phyloP scores from a whole-genome alignment of 2,888 invertebrate species.

The Helicoverpa assulta region DNA sequence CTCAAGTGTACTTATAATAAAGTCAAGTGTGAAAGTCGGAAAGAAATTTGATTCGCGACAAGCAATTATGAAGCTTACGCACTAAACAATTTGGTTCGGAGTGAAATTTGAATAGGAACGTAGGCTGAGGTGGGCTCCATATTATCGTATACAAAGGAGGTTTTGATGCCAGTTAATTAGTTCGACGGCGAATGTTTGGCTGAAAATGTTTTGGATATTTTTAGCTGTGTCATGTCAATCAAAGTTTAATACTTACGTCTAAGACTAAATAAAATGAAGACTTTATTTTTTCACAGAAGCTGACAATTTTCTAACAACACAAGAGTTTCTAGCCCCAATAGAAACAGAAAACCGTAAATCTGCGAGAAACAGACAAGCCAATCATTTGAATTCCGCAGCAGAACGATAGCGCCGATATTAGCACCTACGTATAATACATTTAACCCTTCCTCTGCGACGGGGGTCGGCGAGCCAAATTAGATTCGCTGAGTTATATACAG shows the following conservation, averaged over 20 bases:
- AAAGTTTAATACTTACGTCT: too few relatives aligned
- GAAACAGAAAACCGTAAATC: background rate
- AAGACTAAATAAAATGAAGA: too few relatives aligned
- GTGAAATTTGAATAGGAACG: conserved; percentile 32
- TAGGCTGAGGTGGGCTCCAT: conserved; percentile 50
- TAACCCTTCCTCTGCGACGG: conserved; percentile 72
- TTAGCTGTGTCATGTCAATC: background rate
- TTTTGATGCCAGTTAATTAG: conserved; percentile 75
- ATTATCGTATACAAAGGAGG: conserved; percentile 62
- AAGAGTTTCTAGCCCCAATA: background rate
- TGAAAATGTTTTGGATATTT: conserved; percentile 9
- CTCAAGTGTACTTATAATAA: conserved; percentile 67
- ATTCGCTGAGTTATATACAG: conserved; percentile 81
- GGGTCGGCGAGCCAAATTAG: conserved; percentile 77
- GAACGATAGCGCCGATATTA: conserved; percentile 58
- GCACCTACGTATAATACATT: conserved; percentile 72
- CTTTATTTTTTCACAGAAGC: background rate
- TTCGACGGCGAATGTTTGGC: conserved; percentile 55
- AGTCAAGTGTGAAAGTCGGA: conserved; percentile 59
- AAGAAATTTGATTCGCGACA: conserved; percentile 56
- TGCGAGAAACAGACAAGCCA: conserved; percentile 35
- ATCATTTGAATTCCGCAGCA: conserved; percentile 58
- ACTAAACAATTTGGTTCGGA: conserved; percentile 40
- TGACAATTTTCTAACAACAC: background rate
- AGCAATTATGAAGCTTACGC: conserved; percentile 50